phyloP scores from a whole-genome alignment of 2,888 invertebrate species.

The Drosophila suboccidentalis region DNA sequence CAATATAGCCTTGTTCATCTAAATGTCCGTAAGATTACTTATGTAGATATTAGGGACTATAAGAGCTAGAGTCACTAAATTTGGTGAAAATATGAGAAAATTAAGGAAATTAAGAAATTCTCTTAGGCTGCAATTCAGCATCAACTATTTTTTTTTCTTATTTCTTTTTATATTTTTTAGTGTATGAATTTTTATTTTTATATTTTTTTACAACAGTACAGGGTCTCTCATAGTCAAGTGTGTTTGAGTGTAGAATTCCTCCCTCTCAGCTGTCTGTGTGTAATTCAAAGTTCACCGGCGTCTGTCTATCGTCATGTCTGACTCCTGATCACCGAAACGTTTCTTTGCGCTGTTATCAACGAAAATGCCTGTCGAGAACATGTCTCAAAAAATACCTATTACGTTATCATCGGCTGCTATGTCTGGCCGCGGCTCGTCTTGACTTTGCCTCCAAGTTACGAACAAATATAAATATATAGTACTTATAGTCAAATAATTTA shows the following conservation, averaged over 20 bases:
- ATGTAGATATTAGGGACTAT: neutral
- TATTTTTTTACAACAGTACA: neutral
- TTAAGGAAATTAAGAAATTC: no score
- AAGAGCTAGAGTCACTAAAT: no score
- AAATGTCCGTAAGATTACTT: neutral
- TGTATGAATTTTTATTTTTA: neutral
- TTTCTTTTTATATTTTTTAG: no score
- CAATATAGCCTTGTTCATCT: neutral
- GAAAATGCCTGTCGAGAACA: conserved; percentile 25
- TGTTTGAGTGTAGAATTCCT: neutral
- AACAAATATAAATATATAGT: neutral
- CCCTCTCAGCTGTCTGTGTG: conserved; percentile 42
- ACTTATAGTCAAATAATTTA: conserved; percentile 4
- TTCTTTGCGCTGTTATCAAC: conserved; percentile 53
- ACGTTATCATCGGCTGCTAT: conserved; percentile 60
- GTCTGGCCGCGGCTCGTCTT: conserved; percentile 42
- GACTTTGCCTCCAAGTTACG: conserved; percentile 45
- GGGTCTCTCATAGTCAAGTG: neutral
- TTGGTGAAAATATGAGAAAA: no score
- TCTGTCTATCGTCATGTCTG: conserved; percentile 34
- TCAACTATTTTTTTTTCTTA: no score
- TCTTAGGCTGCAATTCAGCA: no score
- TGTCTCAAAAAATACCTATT: conserved; percentile 50
- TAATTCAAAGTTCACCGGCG: conserved; percentile 51
- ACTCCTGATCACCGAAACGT: conserved; percentile 54